Conservation (phyloP, 2,113 vertebrate species). For the Oncorhynchus nerka region DNA sequence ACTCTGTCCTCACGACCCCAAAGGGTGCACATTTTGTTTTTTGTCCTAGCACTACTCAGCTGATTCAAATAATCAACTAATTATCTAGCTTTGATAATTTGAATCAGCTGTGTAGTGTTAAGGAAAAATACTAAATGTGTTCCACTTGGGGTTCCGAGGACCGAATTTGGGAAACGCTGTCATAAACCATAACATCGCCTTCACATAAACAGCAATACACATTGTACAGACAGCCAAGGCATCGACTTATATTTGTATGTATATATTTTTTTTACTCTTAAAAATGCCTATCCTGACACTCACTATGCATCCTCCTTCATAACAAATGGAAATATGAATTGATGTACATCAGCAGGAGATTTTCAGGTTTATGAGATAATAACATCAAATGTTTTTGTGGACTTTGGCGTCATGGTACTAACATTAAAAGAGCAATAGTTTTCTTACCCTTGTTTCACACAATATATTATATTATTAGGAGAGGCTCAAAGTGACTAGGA, state of each 20-base stretch:
- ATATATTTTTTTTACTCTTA: slow-evolving; percentile 50
- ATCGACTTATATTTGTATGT: slow-evolving; percentile 36
- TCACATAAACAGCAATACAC: slow-evolving; percentile 22
- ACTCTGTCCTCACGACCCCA: too few species aligned
- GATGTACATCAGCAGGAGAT: not conserved
- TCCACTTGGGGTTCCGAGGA: too few species aligned
- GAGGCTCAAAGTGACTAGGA: slow-evolving; percentile 39
- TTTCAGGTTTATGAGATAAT: slow-evolving; percentile 19
- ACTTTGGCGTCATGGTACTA: slow-evolving; percentile 51
- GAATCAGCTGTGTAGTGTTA: too few species aligned
- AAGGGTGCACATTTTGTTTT: too few species aligned
- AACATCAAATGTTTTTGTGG: slow-evolving; percentile 38
- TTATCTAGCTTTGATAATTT: too few species aligned
- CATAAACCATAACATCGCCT: slow-evolving; percentile 23
- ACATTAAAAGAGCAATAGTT: slow-evolving; percentile 58
- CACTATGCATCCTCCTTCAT: slow-evolving; percentile 31
- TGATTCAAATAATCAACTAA: too few species aligned
- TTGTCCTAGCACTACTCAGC: too few species aligned
- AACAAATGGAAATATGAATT: slow-evolving; percentile 20
- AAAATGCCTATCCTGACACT: slow-evolving; percentile 33
- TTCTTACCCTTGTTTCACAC: slow-evolving; percentile 64
- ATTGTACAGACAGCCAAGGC: slow-evolving; percentile 42
- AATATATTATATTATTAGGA: slow-evolving; percentile 30
- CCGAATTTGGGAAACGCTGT: too few species aligned
- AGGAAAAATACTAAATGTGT: too few species aligned